These are phyloP conservation scores for Donacobius atricapilla DNA, from an alignment of 2,113 vertebrate genomes.

Conservation along the genomic window DNA sequence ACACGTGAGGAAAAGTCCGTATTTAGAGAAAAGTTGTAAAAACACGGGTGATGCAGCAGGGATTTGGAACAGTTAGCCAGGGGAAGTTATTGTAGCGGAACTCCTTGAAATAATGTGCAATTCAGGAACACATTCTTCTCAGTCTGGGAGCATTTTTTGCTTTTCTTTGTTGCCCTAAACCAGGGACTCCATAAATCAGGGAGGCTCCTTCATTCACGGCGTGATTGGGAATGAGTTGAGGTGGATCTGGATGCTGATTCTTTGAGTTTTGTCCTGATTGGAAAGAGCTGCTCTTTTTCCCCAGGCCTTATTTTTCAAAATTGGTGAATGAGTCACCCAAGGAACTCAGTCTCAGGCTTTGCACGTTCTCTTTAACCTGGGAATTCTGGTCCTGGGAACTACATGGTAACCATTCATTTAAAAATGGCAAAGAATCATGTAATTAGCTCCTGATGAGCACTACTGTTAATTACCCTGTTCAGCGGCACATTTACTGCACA, in stretches of 20 bases:
- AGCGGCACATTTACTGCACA: neutral
- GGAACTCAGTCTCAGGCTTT: neutral
- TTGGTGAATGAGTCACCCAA: neutral
- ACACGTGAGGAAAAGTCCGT: accelerated
- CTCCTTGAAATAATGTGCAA: neutral
- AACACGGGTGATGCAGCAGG: accelerated
- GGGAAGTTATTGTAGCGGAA: neutral
- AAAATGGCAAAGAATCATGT: neutral
- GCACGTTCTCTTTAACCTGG: neutral
- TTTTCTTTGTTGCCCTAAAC: neutral
- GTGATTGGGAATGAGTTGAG: accelerated
- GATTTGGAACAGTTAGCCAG: neutral
- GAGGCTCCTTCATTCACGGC: accelerated
- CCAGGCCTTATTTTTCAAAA: neutral
- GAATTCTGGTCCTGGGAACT: neutral
- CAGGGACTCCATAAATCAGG: neutral
- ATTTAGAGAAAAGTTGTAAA: accelerated
- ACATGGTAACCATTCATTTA: neutral
- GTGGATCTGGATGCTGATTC: neutral
- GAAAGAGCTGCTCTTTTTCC: neutral
- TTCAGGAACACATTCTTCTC: neutral
- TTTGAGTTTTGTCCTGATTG: neutral
- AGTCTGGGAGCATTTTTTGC: neutral
- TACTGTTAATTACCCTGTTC: neutral
- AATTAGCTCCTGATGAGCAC: slow-evolving; percentile 21